Evolutionary conservation across 2,113 vertebrate genomes (phyloP), one percentile per base, ranked within the genome.

Genomic region (Stomatorhinus ivindoensis): DNA sequence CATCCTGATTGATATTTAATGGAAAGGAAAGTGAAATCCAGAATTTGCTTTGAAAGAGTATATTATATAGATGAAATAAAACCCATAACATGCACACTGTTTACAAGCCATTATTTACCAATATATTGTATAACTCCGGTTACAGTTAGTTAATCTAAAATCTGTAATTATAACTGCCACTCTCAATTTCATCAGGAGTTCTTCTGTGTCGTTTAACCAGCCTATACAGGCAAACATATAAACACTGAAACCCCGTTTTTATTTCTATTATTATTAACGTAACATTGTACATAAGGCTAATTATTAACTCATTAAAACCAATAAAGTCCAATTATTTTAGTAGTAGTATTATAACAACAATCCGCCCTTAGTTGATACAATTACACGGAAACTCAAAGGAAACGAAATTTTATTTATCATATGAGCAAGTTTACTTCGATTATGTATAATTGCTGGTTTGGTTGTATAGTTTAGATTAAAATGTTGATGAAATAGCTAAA

Each of bases 1-100:
- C 11, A 11, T 31, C 48, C 24, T 86, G n/a, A 53, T 86, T 51
- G n/a, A 47, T 86, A 51, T 51, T 86, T 50, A 86, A 86, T 86
- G 48, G 85, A 86, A 86, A 31, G 19, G n/a, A 51, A 86, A 51
- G 48, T 86, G 46, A 51, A 86, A 86, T 31, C 85, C 47, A 86
- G 85, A 50, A 35, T 86, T 50, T 86, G 48, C 24, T 86, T 50
- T 86, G 85, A 53, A 86, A 86, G 46, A 86, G 48, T 86, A 86
- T 17, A 51, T 86, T 86, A 53, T 53, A 53, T 84, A 47, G 24
- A 44, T 84, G 39, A 84, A 47, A 84, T 84, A 84, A 47, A 47
- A 84, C 44, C 42, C 44, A 84, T 84, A 84, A 84, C 44, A 84
- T 46, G 82, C 39, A 84, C 44, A 47, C 27, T 46, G 44, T 84